These are phyloP conservation scores for Galleria mellonella DNA, from an alignment of 1,140 invertebrate genomes.

Conservation along the genomic window DNA sequence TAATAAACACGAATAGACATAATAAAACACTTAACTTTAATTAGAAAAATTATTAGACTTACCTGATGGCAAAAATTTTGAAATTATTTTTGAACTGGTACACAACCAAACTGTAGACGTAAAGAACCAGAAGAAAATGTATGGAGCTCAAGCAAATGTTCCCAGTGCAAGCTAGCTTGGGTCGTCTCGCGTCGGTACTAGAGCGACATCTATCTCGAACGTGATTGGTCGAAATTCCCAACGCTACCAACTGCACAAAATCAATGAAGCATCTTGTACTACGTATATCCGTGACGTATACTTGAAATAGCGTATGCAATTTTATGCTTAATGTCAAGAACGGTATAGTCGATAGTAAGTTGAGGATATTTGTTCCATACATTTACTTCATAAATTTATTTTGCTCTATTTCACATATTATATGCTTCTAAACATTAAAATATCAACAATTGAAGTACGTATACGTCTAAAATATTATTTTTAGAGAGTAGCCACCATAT, in stretches of 20 bases:
- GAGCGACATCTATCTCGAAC: slow-evolving; percentile 55
- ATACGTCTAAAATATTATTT: slow-evolving; percentile 28
- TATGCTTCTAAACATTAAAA: slow-evolving; percentile 23
- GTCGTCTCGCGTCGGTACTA: slow-evolving; percentile 64
- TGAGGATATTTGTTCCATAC: slow-evolving; percentile 29
- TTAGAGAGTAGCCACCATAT: slow-evolving; percentile 23
- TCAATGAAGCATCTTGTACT: slow-evolving; percentile 43
- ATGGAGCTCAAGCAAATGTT: slow-evolving; percentile 74
- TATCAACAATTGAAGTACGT: slow-evolving; percentile 6
- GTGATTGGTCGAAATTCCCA: slow-evolving; percentile 49
- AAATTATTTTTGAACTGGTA: slow-evolving; percentile 72
- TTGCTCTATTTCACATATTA: slow-evolving; percentile 30
- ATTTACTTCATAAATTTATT: slow-evolving; percentile 54
- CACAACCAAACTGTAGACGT: slow-evolving; percentile 73
- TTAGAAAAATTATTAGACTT: slow-evolving; percentile 64
- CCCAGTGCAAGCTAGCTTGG: slow-evolving; percentile 68
- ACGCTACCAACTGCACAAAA: slow-evolving; percentile 40
- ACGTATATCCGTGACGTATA: slow-evolving; percentile 67
- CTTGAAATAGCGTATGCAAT: slow-evolving; percentile 12
- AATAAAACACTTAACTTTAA: slow-evolving; percentile 46
- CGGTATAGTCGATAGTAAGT: slow-evolving; percentile 16
- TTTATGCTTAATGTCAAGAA: slow-evolving; percentile 9
- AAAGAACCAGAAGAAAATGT: slow-evolving; percentile 74
- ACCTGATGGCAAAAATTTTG: slow-evolving; percentile 75
- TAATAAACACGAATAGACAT: slow-evolving; percentile 45